Base-by-base conservation (phyloP, 2,888 invertebrate species). In the Andrena hattorfiana region DNA sequence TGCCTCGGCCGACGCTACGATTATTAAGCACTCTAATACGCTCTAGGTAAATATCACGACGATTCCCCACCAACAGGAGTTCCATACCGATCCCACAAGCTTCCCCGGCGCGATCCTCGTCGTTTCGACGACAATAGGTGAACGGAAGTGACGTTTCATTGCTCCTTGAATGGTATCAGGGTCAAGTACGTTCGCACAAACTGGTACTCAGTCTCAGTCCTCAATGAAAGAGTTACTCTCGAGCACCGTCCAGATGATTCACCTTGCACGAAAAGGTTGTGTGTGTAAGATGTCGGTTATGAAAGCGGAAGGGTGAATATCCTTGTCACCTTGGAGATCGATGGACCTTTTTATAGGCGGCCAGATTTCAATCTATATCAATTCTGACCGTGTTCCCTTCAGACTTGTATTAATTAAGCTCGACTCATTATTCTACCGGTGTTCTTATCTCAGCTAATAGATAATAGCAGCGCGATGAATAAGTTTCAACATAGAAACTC, bases 1-100 rank as follows among this genome's bases (percentile, higher is more conserved):
- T 87, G 86, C 79, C 88, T 72, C 87, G 77, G 69, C 86, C 87
- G 86, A 83, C 85, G 85, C 89, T 87, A 89, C 89, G 90, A 91
- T 92, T 92, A 92, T 92, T 92, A 92, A 91, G 87, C 91, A 92
- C 92, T 92, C 92, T 93, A 93, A 93, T 92, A 83, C 81, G 77
- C 74, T 88, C 86, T 88, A 88, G 85, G 88, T 89, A 89, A 89
- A 89, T 89, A 84, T 86, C 74, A 85, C 68, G 67, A 72, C 35
- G 75, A 68, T 66, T 63, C 70, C 84, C 83, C 83, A 72, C 84
- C 83, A 80, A n/a, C 5, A 4, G n/a, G 32, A 49, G 69, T 54
- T 54, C 20, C 48, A 8, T 2, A 20, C 4, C 56, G 66, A 67
- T 42, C 66, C 23, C 26, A 20, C 51, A 54, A 70, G 62, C 32